Conservation (phyloP, 2,113 vertebrate genomes). For the Crotalus horridus region DNA sequence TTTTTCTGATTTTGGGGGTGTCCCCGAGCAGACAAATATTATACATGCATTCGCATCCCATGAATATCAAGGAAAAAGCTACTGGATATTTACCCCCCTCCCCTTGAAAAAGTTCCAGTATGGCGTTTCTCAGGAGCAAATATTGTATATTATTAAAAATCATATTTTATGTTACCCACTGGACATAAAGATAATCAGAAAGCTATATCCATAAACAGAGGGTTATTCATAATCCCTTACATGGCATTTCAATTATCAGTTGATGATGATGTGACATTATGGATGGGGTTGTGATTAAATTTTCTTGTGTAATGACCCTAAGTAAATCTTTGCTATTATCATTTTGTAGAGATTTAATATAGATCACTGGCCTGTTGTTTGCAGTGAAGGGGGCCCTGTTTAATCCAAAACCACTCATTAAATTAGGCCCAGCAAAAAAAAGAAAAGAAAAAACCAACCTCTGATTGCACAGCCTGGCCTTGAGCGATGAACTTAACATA, state of each 20-base stretch:
- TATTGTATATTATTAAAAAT: conserved; percentile 62
- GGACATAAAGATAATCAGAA: conserved; percentile 72
- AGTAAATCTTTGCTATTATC: conserved; percentile 95
- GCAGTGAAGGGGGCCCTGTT: conserved; percentile 62
- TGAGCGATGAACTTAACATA: conserved; percentile 68
- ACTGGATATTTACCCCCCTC: not conserved
- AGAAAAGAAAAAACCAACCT: conserved; percentile 2
- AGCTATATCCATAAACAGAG: conserved; percentile 79
- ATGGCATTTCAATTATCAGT: conserved; percentile 73
- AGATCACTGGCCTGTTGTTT: conserved; percentile 84
- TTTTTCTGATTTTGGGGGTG: not conserved
- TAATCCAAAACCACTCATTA: conserved; percentile 90
- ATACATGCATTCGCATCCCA: not conserved
- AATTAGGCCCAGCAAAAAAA: conserved; percentile 77
- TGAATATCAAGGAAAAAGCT: not conserved
- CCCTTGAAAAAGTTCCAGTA: not conserved
- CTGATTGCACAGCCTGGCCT: conserved; percentile 75
- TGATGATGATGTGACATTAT: conserved; percentile 60
- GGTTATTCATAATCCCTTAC: conserved; percentile 77
- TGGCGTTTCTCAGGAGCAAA: conserved; percentile 47
- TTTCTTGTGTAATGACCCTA: conserved; percentile 82
- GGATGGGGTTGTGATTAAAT: conserved; percentile 85
- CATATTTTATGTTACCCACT: conserved; percentile 67
- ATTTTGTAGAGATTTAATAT: conserved; percentile 96
- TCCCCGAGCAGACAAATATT: not conserved